phyloP scores from a whole-genome alignment of 2,113 vertebrate species.

The Cyprinodon tularosa region DNA sequence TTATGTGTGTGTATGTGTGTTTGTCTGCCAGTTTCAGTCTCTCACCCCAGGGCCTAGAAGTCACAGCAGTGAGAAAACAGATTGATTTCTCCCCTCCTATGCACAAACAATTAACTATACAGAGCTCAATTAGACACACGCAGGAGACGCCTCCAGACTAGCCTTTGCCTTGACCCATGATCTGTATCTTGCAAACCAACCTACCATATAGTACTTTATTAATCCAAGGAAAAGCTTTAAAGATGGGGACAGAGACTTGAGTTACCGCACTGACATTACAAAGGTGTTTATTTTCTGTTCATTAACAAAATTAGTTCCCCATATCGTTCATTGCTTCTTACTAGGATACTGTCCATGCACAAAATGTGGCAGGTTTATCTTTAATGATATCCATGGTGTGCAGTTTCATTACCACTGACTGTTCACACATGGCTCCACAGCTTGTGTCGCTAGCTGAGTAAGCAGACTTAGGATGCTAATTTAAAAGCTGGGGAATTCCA shows the following conservation, averaged over 20 bases:
- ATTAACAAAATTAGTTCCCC: slow-evolving; percentile 33
- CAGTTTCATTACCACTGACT: slow-evolving; percentile 66
- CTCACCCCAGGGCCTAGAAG: slow-evolving; percentile 78
- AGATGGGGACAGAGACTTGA: slow-evolving; percentile 19
- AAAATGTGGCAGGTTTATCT: slow-evolving; percentile 71
- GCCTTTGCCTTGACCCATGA: slow-evolving; percentile 69
- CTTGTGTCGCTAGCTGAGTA: slow-evolving; percentile 57
- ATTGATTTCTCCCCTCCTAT: slow-evolving; percentile 84
- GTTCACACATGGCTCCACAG: slow-evolving; percentile 58
- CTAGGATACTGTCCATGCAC: slow-evolving; percentile 56
- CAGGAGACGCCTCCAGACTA: slow-evolving; percentile 75
- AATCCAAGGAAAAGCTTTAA: slow-evolving; percentile 21
- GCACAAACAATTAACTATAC: slow-evolving; percentile 85
- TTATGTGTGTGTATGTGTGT: slow-evolving; percentile 43
- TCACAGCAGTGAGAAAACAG: slow-evolving; percentile 82
- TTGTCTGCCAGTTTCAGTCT: slow-evolving; percentile 76
- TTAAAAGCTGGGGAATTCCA: slow-evolving; percentile 69
- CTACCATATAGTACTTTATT: slow-evolving; percentile 11
- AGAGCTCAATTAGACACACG: slow-evolving; percentile 82
- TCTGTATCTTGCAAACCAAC: slow-evolving; percentile 44
- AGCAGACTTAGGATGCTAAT: slow-evolving; percentile 65
- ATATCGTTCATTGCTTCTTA: slow-evolving; percentile 46
- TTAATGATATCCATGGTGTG: slow-evolving; percentile 69
- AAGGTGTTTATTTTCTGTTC: slow-evolving; percentile 34
- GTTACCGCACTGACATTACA: slow-evolving; percentile 13